Base-by-base conservation (phyloP, 2,888 invertebrate species). In the Watsonalla cultraria region DNA sequence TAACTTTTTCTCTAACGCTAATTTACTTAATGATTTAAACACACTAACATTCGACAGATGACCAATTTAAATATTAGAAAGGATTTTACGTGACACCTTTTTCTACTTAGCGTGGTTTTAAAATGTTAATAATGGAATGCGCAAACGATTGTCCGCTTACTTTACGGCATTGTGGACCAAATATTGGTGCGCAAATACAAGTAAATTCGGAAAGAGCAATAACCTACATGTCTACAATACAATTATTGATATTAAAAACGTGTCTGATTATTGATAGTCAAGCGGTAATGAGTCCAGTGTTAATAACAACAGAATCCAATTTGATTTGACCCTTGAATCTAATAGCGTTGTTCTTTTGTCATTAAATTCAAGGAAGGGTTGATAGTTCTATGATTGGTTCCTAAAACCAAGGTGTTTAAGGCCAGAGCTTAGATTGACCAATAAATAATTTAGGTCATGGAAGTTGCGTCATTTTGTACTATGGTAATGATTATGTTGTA, bases 401-500 rank as follows among this genome's bases (percentile, higher is more conserved):
- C 11, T 66, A 64, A 65, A 72, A 70, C 66, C 55, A 54, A 52
- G 59, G 46, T 51, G 57, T 54, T 63, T 70, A 74, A 76, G 76
- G 70, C 70, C 76, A 70, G 66, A 66, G 49, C 37, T 68, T 74
- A 73, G 64, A 74, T 63, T 66, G 72, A 64, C 42, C 52, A 60
- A 54, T 52, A 60, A 60, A 67, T 58, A 66, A 86, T 79, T 75
- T 85, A 61, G 86, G 86, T 86, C 86, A 87, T 81, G 86, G 85
- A 11, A 42, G 57, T 70, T 70, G 65, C 50, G 62, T 64, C 65
- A 71, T 70, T n/a, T 66, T 51, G 62, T 78, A 66, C 66, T 68
- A 80, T 76, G 72, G 74, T 72, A 66, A 61, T 80, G 83, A 84
- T 78, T 71, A 78, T 70, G 62, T 66, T 62, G 66, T 62, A 59